These are phyloP conservation scores for Drosophila seclusa DNA, from an alignment of 2,888 invertebrate genomes.

Conservation along the genomic window DNA sequence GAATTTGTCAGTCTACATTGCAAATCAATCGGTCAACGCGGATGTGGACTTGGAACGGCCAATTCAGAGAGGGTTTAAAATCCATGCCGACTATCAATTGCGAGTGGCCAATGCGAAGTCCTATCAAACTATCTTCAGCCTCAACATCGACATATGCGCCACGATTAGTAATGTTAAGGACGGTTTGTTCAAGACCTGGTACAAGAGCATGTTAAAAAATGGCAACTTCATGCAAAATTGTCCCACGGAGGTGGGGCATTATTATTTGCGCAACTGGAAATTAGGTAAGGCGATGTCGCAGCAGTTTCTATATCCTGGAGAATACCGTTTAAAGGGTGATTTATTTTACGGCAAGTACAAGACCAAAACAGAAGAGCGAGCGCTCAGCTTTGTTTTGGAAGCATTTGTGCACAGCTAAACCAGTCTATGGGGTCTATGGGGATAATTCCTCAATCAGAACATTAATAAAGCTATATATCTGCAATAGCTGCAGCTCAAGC, in stretches of 20 bases:
- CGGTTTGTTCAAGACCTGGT: constrained; percentile 61
- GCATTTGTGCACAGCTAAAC: constrained; percentile 21
- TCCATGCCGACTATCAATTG: constrained; percentile 53
- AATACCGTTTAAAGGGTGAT: constrained; percentile 11
- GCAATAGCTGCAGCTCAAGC: constrained; percentile 39
- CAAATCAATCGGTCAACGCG: constrained; percentile 41
- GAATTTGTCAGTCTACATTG: constrained; percentile 39
- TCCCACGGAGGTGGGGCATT: constrained; percentile 58
- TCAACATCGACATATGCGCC: constrained; percentile 51
- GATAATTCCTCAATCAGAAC: constrained; percentile 3
- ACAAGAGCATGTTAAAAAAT: constrained; percentile 51
- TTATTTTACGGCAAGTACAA: constrained; percentile 43
- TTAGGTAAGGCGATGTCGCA: constrained; percentile 44
- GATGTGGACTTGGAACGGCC: constrained; percentile 45
- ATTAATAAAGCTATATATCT: constrained; percentile 32
- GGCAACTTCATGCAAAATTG: constrained; percentile 72
- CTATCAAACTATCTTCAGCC: constrained; percentile 60
- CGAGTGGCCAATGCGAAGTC: constrained; percentile 59
- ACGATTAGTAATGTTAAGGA: constrained; percentile 49
- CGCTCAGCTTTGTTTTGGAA: constrained; percentile 5
- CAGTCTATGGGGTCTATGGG: no score
- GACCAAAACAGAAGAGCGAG: constrained; percentile 18
- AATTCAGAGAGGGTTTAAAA: constrained; percentile 52
- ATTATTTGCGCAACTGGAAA: constrained; percentile 64
- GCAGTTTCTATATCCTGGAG: constrained; percentile 50